These are phyloP conservation scores for Cylloceria caligata DNA, from an alignment of 2,888 invertebrate species.

Conservation along the genomic window DNA sequence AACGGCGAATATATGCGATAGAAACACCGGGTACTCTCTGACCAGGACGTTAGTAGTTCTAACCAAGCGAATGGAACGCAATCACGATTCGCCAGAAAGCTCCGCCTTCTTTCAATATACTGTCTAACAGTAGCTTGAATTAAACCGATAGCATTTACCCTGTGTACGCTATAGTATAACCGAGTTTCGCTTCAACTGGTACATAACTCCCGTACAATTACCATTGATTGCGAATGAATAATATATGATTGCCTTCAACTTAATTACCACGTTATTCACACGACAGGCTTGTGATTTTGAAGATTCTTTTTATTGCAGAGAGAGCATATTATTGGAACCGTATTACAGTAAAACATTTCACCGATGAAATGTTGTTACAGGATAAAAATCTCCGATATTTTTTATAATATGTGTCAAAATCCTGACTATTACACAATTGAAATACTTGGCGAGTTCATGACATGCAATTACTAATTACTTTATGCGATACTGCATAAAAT, in stretches of 20 bases:
- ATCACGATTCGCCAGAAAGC: constrained; percentile 61
- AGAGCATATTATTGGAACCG: neutral
- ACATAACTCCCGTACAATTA: constrained; percentile 17
- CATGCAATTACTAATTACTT: no score
- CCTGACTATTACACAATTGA: no score
- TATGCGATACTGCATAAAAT: no score
- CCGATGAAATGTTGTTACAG: no score
- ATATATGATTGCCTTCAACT: neutral
- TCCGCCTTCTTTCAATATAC: constrained; percentile 56
- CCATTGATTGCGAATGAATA: constrained; percentile 28
- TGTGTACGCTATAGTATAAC: constrained; percentile 23
- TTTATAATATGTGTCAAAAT: no score
- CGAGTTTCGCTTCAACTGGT: constrained; percentile 12
- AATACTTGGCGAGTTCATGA: no score
- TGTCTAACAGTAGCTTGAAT: constrained; percentile 56
- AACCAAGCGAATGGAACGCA: constrained; percentile 58
- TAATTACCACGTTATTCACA: neutral
- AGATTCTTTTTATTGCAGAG: neutral
- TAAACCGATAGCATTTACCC: constrained; percentile 58
- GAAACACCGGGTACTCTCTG: constrained; percentile 52
- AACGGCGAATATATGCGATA: constrained; percentile 22
- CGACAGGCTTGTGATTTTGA: neutral
- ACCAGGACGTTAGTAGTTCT: constrained; percentile 13
- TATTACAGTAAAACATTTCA: no score
- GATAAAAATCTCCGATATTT: no score